phyloP scores from a whole-genome alignment of 2,113 vertebrate species.

The Albula glossodonta region DNA sequence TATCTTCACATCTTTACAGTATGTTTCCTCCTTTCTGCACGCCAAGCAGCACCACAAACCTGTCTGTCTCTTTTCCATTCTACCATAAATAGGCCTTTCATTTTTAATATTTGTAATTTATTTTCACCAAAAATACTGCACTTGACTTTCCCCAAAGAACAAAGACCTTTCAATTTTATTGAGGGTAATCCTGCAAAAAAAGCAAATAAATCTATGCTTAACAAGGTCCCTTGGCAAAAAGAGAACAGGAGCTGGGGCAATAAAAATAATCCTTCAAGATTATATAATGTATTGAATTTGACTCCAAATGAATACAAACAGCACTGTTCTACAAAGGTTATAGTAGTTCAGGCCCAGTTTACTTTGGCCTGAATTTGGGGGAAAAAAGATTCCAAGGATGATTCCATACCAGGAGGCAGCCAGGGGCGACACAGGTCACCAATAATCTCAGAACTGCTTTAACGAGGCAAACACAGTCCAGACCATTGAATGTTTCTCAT shows the following conservation, averaged over 20 bases:
- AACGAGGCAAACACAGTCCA: constrained; percentile 10
- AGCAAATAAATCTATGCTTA: constrained; percentile 32
- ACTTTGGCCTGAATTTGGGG: not conserved
- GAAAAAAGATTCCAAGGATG: not conserved
- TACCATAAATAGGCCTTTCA: not conserved
- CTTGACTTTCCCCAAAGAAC: constrained; percentile 8
- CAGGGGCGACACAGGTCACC: not conserved
- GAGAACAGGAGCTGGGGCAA: not conserved
- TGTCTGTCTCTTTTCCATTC: not conserved
- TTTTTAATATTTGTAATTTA: constrained; percentile 6
- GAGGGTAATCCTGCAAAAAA: constrained; percentile 19
- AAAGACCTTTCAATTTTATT: not conserved
- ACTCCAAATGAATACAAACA: constrained; percentile 5
- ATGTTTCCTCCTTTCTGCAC: not conserved
- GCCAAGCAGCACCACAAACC: not conserved
- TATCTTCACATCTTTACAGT: too few species aligned
- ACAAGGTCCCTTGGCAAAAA: constrained; percentile 12
- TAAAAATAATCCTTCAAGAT: not conserved
- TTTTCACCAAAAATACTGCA: constrained; percentile 1
- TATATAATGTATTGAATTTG: constrained; percentile 25
- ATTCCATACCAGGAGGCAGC: not conserved
- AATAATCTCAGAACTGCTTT: constrained; percentile 9
- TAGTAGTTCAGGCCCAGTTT: not conserved
- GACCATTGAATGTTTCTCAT: not conserved
- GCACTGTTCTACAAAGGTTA: not conserved